Percentiles rank a stretch among this genome's conserved stretches.
Evolutionary conservation across 2,113 vertebrate genomes (phyloP).

Genomic region (Pelmatolapia mariae): DNA sequence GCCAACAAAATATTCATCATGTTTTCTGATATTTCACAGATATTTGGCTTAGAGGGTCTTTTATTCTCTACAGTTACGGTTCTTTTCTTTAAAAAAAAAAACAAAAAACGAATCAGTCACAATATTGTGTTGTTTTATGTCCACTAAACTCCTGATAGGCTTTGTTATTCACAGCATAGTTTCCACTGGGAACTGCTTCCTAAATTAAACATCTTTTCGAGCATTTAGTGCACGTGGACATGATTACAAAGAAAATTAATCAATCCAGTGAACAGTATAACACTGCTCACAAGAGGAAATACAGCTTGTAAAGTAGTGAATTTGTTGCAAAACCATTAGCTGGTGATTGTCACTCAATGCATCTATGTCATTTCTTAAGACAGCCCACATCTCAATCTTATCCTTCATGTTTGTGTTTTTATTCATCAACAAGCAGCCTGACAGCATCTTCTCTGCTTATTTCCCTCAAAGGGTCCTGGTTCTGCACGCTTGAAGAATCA

Average conservation of each 20-base stretch:
- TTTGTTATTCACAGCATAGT: neutral
- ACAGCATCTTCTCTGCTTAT: slow-evolving; percentile 42
- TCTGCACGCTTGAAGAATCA: slow-evolving; percentile 51
- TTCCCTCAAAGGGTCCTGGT: slow-evolving; percentile 38
- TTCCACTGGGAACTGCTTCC: neutral
- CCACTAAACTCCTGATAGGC: neutral
- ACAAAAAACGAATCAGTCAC: neutral
- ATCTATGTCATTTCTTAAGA: neutral
- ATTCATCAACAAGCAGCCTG: slow-evolving; percentile 36
- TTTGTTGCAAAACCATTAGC: neutral
- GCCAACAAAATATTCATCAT: neutral
- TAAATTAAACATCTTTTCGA: neutral
- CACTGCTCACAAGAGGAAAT: slow-evolving; percentile 1
- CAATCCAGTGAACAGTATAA: slow-evolving; percentile 19
- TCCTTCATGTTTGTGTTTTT: slow-evolving; percentile 32
- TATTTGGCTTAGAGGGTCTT: neutral
- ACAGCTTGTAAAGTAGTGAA: neutral
- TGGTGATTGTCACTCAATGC: slow-evolving; percentile 13
- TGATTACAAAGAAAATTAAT: slow-evolving; percentile 20
- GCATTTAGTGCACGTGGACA: neutral
- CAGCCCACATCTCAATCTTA: slow-evolving; percentile 23
- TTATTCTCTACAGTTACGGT: neutral
- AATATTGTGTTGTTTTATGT: neutral
- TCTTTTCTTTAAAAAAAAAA: neutral
- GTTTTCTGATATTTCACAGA: neutral